These are phyloP conservation scores for Bacillus rossius DNA, from an alignment of 1,140 invertebrate genomes.

Conservation along the genomic window DNA sequence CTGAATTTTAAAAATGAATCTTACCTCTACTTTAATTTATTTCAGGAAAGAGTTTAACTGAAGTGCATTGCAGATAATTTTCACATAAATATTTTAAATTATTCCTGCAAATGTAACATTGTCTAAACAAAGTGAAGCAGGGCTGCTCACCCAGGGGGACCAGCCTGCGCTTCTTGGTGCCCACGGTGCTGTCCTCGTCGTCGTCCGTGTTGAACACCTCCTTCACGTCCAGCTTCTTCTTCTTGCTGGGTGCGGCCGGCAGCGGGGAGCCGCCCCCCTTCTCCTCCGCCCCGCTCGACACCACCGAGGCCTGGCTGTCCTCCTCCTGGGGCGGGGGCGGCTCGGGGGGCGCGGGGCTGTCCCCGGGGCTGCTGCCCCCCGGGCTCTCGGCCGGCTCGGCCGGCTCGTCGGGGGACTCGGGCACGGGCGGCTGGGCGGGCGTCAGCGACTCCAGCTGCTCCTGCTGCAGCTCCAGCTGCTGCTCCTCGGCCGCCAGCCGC, in stretches of 20 bases:
- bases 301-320: constrained; percentile 11
- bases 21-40: too few species aligned
- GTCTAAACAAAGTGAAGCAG: too few species aligned
- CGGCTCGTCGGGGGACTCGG: not conserved
- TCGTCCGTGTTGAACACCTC: constrained; percentile 91
- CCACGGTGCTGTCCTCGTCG: constrained; percentile 53
- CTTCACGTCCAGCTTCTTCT: constrained; percentile 75
- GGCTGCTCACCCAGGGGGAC: constrained; percentile 62
- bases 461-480: constrained; percentile 23
- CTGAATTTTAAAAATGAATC: too few species aligned
- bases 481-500: constrained; percentile 40
- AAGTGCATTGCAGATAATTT: too few species aligned
- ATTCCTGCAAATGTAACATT: too few species aligned
- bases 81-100: too few species aligned
- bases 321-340: constrained; percentile 4
- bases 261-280: not conserved
- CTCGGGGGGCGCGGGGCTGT: not conserved
- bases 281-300: constrained; percentile 10
- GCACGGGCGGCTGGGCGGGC: not conserved
- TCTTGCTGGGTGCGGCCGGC: constrained; percentile 43
- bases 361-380: not conserved
- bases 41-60: too few species aligned
- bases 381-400: not conserved
- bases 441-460: not conserved
- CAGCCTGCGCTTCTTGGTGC: constrained; percentile 72